Evolutionary conservation across 1,140 invertebrate species (phyloP).

Genomic region (Sycobia sp.): DNA sequence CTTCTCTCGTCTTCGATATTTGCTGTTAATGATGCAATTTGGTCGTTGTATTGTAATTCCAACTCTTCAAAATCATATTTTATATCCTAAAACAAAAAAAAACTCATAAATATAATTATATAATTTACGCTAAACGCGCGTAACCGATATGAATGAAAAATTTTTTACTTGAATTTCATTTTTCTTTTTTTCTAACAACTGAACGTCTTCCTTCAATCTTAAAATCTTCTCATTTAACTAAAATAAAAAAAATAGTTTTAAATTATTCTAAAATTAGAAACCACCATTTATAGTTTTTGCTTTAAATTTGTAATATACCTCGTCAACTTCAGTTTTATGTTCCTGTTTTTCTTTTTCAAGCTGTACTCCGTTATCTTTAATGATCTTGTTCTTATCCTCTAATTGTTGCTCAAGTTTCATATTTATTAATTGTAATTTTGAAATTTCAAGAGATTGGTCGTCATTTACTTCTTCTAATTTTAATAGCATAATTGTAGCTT

Average conservation of each 20-base stretch:
- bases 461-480: conserved; percentile 51
- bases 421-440: conserved; percentile 44
- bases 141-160: not conserved
- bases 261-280: not conserved
- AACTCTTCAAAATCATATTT: conserved; percentile 38
- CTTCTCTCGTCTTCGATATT: conserved; percentile 46
- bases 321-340: conserved; percentile 27
- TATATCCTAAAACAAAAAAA: conserved; percentile 38
- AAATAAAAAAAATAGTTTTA: conserved; percentile 30
- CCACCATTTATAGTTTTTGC: conserved; percentile 4
- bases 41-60: conserved; percentile 35
- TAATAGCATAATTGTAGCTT: conserved; percentile 45
- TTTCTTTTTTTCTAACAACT: conserved; percentile 37
- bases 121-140: not conserved
- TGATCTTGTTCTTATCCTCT: conserved; percentile 36
- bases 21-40: conserved; percentile 35
- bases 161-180: conserved; percentile 34
- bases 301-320: conserved; percentile 32
- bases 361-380: conserved; percentile 35
- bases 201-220: conserved; percentile 39
- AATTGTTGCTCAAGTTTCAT: conserved; percentile 44
- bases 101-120: conserved; percentile 7
- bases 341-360: conserved; percentile 32
- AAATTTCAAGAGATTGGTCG: conserved; percentile 43
- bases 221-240: conserved; percentile 43